Base-by-base conservation (phyloP, 2,113 vertebrate genomes). In the Hirundichthys speculiger region DNA sequence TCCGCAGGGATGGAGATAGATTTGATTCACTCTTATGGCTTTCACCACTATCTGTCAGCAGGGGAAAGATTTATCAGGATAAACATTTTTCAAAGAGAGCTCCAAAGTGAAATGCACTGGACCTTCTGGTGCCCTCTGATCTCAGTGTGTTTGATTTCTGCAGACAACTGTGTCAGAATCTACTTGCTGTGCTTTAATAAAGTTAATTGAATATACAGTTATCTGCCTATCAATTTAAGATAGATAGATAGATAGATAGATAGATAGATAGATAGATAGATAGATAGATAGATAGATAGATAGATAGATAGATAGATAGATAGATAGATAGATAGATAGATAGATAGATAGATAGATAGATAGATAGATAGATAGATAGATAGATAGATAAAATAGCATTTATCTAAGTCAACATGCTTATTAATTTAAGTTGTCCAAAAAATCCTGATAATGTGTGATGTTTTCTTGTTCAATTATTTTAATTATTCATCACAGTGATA, bases 1-100 rank as follows among this genome's bases (percentile, higher is more conserved):
- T 61, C 52, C 65, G 27, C 61, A 48, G 59, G 39, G 51, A 73
- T 52, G 34, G 45, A 62, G 40, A 16, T 4, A 77, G 59, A 80
- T 79, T 52, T 46, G 27, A 76, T 83, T 74, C 56, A 25, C 18
- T 62, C n/a, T 58, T 69, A 3, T 68, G 30, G 49, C 60, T 59
- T 63, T 69, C 43, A 54, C 10, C 27, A 9, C 25, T 59, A 39
- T 69, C 50, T 62, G 25, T 41, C 11, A 3, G 51, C 15, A 51
- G 59, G 61, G 69, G 73, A 75, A 71, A 68, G 34, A 75, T 76
- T 51, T 14, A 68, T 78, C 46, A 42, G 59, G 30, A 75, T 69
- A 48, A 58, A 66, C n/a, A 46, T 50, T 60, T 69, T 63, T 65
- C 25, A 54, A 58, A 43, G 15, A 39, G 1, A 21, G 11, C 40